Conservation (phyloP, 1,140 invertebrate species). For the Apis dorsata region DNA sequence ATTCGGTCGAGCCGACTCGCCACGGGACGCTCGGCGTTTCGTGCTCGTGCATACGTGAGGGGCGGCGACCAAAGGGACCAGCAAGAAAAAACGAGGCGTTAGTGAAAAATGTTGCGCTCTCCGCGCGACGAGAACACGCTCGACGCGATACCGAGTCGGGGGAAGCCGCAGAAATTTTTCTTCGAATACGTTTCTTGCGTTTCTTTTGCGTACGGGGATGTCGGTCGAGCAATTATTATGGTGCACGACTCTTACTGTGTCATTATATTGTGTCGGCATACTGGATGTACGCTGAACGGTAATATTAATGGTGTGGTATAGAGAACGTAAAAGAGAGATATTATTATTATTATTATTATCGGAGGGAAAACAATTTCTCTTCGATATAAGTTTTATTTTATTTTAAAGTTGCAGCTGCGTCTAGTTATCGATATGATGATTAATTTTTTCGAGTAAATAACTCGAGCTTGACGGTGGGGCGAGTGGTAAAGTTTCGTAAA, state of each 20-base stretch:
- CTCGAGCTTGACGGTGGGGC: too few relatives aligned
- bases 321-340: too few relatives aligned
- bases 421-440: too few relatives aligned
- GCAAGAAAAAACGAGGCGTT: slow-evolving; percentile 16
- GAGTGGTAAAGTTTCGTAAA: too few relatives aligned
- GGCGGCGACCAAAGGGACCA: slow-evolving; percentile 15
- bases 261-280: neutral
- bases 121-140: slow-evolving; percentile 18
- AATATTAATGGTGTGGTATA: too few relatives aligned
- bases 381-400: too few relatives aligned
- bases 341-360: too few relatives aligned
- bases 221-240: neutral
- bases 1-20: slow-evolving; percentile 55
- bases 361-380: too few relatives aligned
- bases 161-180: neutral
- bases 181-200: neutral
- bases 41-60: slow-evolving; percentile 10
- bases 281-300: too few relatives aligned
- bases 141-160: slow-evolving; percentile 22
- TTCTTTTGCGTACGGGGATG: neutral
- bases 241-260: neutral
- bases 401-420: too few relatives aligned
- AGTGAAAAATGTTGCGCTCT: slow-evolving; percentile 46
- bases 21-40: slow-evolving; percentile 48
- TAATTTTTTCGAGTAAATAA: too few relatives aligned